Evolutionary conservation across 2,113 vertebrate genomes (phyloP), one percentile per base, ranked within the genome.

Genomic region (Neoarius graeffei): DNA sequence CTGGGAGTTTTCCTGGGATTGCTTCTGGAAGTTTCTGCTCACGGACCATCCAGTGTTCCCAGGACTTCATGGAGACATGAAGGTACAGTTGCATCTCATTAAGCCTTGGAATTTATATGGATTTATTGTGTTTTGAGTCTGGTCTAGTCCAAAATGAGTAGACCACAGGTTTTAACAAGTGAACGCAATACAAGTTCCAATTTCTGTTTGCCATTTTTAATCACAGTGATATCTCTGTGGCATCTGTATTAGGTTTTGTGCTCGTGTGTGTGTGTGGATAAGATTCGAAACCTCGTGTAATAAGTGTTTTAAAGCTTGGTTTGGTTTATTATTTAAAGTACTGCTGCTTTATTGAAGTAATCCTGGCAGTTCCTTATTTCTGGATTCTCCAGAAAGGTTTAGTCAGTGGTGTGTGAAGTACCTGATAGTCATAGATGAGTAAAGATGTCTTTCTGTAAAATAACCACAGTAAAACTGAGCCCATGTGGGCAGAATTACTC

Each of bases 61-160:
- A 94, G 98, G 82, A 97, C 97, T 81, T 97, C 96, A 48, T 99
- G 98, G 98, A 97, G 95, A 79, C 96, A 96, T 88, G 94, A 95
- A 95, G 98, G 98, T 99, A 95, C 57, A 20, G 7, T 2, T 30
- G 10, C 52, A 56, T 81, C 23, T 52, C 5, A 23, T 60, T 71
- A 54, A 14, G n/a, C 19, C 81, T 50, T 10, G 8, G 25, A 17
- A 10, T 59, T 81, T 30, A 10, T 35, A 0, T 0, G 15, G 27
- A 35, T 81, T 81, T 59, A 67, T 67, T 84, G 64, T 67, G 62
- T 67, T 71, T 13, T 11, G 73, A 76, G 73, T 23, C 48, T 60
- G 50, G 50, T n/a, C 5, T 8, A 19, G 54, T 35, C 15, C 14
- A 13, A 2, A 30, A 54, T 14, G 19, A 76, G 42, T 50, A 25